Base-by-base conservation (phyloP, 2,797 vertebrate species). In the Bradypus variegatus region DNA sequence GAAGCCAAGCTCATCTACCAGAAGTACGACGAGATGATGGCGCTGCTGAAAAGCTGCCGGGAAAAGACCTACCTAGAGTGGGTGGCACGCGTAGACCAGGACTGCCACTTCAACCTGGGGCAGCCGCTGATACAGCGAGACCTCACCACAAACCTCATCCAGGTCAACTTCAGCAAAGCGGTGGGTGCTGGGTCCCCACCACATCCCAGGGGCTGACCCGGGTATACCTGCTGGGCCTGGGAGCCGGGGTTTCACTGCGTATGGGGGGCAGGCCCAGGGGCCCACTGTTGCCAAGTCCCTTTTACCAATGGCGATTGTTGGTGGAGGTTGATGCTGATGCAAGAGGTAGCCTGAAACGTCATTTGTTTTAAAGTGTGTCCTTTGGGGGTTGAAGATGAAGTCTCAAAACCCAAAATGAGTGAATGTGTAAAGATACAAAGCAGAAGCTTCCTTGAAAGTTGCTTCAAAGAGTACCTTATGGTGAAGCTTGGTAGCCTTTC, bases 91-190 rank as follows among this genome's bases (percentile, higher is more conserved):
- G 95, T 97, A 0, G 97, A 97, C 18, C 60, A 41, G 72, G 97
- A 97, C 25, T 98, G 98, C 69, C 92, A 53, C 55, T 97, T 98
- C 95, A 97, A 97, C 95, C 95, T 98, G 94, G 96, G 97, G 6
- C 98, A 98, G 93, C 97, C 98, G 0, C 83, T 98, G 73, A 96
- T 98, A 10, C 92, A 41, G 25, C 94, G 97, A 2, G 89, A 96
- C 41, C 83, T 81, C 0, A 0, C 1, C 29, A 96, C 95, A 0
- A 69, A 53, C 23, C 86, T 97, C 41, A 95, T 98, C 90, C 95
- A 75, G 0, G 97, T 98, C n/a, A 97, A 97, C 96, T 98, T 98
- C 96, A 97, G 94, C 96, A 96, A 76, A n/a, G 95, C 97, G 98
- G 98, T 98, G 0, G 0, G 97, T 94, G 80, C 45, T 4, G 0